Percentiles rank a stretch among this genome's conserved stretches.
Evolutionary conservation across 2,113 vertebrate genomes (phyloP).

Genomic region (zebrafish (Danio rerio)): DNA sequence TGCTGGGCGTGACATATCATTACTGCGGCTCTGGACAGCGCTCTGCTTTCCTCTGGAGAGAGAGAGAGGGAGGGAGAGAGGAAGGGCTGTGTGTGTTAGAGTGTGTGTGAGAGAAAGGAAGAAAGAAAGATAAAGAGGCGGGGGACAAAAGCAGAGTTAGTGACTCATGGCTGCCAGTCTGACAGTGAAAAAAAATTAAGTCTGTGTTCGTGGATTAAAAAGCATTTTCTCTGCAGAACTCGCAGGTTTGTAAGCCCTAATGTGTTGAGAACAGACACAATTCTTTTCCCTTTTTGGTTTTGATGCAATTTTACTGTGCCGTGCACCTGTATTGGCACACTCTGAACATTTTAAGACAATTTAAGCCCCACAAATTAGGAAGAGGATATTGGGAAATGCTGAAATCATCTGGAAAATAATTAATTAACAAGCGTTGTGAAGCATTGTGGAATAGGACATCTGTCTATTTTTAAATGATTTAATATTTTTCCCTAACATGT

Average conservation of each 20-base stretch:
- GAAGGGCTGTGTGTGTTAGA: neutral
- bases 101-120: neutral
- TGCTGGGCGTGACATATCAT: conserved; percentile 24
- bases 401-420: no score
- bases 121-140: neutral
- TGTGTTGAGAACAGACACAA: no score
- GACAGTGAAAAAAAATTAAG: conserved; percentile 3
- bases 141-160: conserved; percentile 11
- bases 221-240: neutral
- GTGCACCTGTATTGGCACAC: no score
- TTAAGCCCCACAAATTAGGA: no score
- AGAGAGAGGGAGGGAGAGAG: neutral
- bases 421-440: no score
- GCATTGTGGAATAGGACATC: no score
- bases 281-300: no score
- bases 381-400: no score
- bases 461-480: no score
- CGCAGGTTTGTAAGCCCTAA: neutral
- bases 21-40: conserved; percentile 44
- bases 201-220: neutral
- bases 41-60: conserved; percentile 12
- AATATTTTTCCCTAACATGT: no score
- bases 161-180: conserved; percentile 31
- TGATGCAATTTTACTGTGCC: no score
- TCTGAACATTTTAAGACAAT: no score